Base-by-base conservation (phyloP, 2,888 invertebrate genomes). In the Heliconius cydno region DNA sequence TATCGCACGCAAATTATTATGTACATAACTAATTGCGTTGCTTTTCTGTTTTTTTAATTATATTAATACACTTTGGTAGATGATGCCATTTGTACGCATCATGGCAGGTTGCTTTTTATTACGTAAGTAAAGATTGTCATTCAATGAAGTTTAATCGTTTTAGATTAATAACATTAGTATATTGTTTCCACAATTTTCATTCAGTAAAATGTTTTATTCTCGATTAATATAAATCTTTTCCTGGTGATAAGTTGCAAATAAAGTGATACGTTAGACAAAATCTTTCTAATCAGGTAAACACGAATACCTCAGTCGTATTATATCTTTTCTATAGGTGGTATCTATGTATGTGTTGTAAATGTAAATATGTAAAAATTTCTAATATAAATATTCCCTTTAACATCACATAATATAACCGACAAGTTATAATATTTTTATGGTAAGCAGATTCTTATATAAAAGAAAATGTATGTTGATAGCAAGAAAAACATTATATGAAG, bases 1-100 rank as follows among this genome's bases (percentile, higher is more conserved):
- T 66, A 78, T 78, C 78, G 73, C 65, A 67, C 60, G 41, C 41
- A 63, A 67, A 52, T 74, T 74, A 41, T 74, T 68, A 78, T 74
- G 73, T 78, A 57, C 67, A 78, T 60, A 68, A 63, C 25, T 74
- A 57, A 68, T 67, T 67, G 34, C n/a, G 68, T 63, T 25, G 46
- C 71, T 30, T 38, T 77, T 77, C 63, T 25, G 30, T 72, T 75
- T 38, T n/a, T 77, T 77, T 22, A 77, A 71, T 77, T 60, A 34
- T 10, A 71, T 30, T 41, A 38, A 28, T 46, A 38, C 41, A 30
- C 22, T 71, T 63, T 15, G n/a, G 7, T 25, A 63, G 2, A 7
- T 41, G 12, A 12, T 41, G 65, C 12, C 34, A 46, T 41, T 63
- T 22, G 22, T 22, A 75, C 22, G 7, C 6, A 15, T 73, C 25